These are phyloP conservation scores for Cromileptes altivelis DNA, from an alignment of 2,113 vertebrate genomes.

Conservation along the genomic window DNA sequence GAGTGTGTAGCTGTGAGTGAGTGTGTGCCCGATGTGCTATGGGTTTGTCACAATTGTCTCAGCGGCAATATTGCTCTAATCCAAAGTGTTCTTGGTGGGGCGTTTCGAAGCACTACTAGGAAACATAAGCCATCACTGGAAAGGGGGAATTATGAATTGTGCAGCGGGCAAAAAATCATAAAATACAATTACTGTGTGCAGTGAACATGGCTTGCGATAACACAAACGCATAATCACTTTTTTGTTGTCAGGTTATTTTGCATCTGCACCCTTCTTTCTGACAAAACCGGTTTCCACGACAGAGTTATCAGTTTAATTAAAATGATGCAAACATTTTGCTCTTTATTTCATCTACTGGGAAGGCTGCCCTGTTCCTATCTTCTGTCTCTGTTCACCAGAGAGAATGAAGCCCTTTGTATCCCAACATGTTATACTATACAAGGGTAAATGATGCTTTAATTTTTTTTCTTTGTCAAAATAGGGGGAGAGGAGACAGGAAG, in stretches of 20 bases:
- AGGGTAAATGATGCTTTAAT: conserved; percentile 48
- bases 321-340: conserved; percentile 58
- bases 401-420: conserved; percentile 50
- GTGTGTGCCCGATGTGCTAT: conserved; percentile 43
- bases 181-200: conserved; percentile 72
- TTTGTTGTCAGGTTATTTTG: conserved; percentile 66
- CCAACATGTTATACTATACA: conserved; percentile 15
- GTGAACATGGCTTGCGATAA: conserved; percentile 64
- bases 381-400: conserved; percentile 31
- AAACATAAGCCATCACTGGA: conserved; percentile 65
- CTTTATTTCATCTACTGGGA: conserved; percentile 48
- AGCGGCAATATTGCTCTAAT: conserved; percentile 59
- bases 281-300: conserved; percentile 46
- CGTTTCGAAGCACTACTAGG: conserved; percentile 54
- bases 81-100: conserved; percentile 68
- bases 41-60: conserved; percentile 60
- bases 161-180: conserved; percentile 47
- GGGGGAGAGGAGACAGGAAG: not conserved
- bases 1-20: conserved; percentile 33
- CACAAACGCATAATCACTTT: conserved; percentile 65
- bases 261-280: conserved; percentile 40
- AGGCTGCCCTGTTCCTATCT: conserved; percentile 23
- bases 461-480: conserved; percentile 10
- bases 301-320: conserved; percentile 71
- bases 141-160: conserved; percentile 43